Evolutionary conservation across 2,797 vertebrate genomes (phyloP).

Genomic region (Megaceryle alcyon): DNA sequence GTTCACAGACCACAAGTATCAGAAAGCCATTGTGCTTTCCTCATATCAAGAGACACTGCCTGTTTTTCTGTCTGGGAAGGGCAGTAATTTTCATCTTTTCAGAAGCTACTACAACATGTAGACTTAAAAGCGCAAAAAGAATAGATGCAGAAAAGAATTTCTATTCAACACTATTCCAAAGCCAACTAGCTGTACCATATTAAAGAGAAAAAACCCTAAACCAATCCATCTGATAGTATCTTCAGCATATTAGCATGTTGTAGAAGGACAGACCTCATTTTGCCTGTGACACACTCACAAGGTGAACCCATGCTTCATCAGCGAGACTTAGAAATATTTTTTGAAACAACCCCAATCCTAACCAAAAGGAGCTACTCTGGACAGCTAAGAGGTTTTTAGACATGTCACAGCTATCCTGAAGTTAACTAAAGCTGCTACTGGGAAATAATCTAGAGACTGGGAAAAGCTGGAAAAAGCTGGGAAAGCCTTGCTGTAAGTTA

Average conservation of each 20-base stretch:
- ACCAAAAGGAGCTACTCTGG: neutral
- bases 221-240: neutral
- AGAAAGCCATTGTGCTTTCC: neutral
- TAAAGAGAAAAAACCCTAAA: neutral
- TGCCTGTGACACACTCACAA: neutral
- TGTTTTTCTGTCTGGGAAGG: neutral
- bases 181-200: neutral
- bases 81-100: neutral
- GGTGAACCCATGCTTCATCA: neutral
- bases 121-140: neutral
- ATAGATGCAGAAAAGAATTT: neutral
- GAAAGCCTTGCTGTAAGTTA: neutral
- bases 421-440: neutral
- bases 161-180: neutral
- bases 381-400: neutral
- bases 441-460: neutral
- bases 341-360: neutral
- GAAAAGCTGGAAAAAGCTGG: neutral
- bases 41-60: neutral
- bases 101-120: neutral
- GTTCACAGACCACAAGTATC: conserved; percentile 12
- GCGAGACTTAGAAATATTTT: neutral
- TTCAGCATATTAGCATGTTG: neutral
- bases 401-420: neutral
- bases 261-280: neutral